These are phyloP conservation scores for Bombus picipes DNA, from an alignment of 1,140 invertebrate genomes.

Conservation along the genomic window DNA sequence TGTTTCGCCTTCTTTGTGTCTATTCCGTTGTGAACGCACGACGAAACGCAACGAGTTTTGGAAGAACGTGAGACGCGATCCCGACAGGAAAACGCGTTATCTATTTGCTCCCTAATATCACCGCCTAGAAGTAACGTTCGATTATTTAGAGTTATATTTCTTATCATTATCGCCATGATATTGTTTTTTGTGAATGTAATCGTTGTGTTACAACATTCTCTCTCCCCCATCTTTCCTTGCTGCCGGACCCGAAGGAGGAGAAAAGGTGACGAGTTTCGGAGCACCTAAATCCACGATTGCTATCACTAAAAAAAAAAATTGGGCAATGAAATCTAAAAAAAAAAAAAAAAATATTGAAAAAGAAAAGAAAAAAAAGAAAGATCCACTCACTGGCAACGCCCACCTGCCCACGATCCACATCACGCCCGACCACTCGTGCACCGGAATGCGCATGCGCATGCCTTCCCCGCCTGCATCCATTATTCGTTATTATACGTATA, in stretches of 20 bases:
- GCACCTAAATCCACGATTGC: slow-evolving; percentile 83
- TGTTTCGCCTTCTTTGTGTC: slow-evolving; percentile 1
- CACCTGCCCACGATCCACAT: slow-evolving; percentile 72
- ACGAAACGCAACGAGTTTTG: background rate
- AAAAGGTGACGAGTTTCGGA: slow-evolving; percentile 88
- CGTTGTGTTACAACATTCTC: slow-evolving; percentile 84
- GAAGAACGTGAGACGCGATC: background rate
- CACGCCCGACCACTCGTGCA: slow-evolving; percentile 77
- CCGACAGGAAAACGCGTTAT: slow-evolving; percentile 59
- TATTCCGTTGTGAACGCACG: background rate
- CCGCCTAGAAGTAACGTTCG: slow-evolving; percentile 81
- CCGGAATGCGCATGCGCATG: slow-evolving; percentile 81
- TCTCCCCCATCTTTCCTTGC: slow-evolving; percentile 85
- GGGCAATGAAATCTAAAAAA: slow-evolving; percentile 51
- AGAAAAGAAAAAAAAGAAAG: slow-evolving; percentile 46
- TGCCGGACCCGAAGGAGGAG: slow-evolving; percentile 86
- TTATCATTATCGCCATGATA: slow-evolving; percentile 78
- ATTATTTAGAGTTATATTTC: slow-evolving; percentile 81
- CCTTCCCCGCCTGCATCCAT: slow-evolving; percentile 72
- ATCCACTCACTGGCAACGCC: slow-evolving; percentile 77
- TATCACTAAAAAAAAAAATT: slow-evolving; percentile 73
- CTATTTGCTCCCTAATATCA: slow-evolving; percentile 82
- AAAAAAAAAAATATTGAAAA: slow-evolving; percentile 35
- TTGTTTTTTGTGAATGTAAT: slow-evolving; percentile 83
- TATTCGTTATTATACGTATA: slow-evolving; percentile 67